A percentile compares a stretch with the other conserved stretches of the same genome.
Evolutionary conservation across 2,113 vertebrate species (phyloP).

Genomic region (Cochlearius cochlearius): DNA sequence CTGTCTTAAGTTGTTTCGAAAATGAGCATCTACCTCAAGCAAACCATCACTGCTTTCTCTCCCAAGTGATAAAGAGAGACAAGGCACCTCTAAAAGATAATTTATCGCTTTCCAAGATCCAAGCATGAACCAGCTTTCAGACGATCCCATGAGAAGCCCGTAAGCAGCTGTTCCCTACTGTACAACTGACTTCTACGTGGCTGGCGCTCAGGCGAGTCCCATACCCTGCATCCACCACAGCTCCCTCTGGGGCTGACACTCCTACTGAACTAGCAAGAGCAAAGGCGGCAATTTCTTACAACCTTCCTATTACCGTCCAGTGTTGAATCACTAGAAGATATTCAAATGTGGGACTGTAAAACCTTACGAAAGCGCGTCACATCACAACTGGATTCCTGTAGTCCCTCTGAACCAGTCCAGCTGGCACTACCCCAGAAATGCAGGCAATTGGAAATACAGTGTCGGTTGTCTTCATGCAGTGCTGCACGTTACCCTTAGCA

Average conservation of each 20-base stretch:
- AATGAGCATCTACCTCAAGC: background rate
- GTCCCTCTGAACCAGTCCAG: background rate
- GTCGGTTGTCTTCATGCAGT: background rate
- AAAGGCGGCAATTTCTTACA: background rate
- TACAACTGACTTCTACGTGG: background rate
- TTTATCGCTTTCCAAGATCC: background rate
- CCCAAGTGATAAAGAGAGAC: background rate
- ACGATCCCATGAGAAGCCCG: background rate
- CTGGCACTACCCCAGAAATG: background rate
- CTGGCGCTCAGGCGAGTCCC: background rate
- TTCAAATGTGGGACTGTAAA: background rate
- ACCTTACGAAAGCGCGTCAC: background rate
- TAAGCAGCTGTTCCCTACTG: background rate
- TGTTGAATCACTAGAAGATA: background rate
- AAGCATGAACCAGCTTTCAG: background rate
- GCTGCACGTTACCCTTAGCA: background rate
- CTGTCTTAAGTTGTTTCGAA: background rate
- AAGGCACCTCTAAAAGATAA: background rate
- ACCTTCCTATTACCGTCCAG: background rate
- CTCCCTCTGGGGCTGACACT: background rate
- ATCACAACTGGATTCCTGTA: background rate
- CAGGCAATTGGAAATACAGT: background rate
- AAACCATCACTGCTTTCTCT: background rate
- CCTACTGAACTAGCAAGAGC: background rate
- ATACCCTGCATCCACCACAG: fast-evolving